Evolutionary conservation across 2,888 invertebrate genomes (phyloP).

Genomic region (Meghimatium bilineatum): DNA sequence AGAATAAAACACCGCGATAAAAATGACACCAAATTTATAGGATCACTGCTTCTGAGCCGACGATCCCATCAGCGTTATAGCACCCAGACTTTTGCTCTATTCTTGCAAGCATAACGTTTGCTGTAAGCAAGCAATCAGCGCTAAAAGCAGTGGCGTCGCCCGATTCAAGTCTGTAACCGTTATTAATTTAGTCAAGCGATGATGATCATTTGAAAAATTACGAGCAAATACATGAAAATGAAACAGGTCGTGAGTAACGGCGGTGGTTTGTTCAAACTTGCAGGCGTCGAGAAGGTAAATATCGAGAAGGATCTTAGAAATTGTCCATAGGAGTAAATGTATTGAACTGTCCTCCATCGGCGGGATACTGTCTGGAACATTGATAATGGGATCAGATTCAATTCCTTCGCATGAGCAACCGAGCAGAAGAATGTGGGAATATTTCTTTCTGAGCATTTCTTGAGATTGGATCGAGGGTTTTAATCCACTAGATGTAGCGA

Average conservation of each 20-base stretch:
- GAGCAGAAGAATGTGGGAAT: slow-evolving; percentile 28
- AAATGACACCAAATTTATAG: not conserved
- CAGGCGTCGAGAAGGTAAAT: not conserved
- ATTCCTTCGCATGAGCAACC: not conserved
- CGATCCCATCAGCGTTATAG: not conserved
- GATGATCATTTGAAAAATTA: not conserved
- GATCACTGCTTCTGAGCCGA: not conserved
- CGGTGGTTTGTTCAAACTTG: not conserved
- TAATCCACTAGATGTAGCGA: slow-evolving; percentile 21
- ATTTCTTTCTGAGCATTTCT: slow-evolving; percentile 1
- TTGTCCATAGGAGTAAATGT: slow-evolving; percentile 25
- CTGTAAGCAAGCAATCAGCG: not conserved
- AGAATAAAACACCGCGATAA: not conserved
- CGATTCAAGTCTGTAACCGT: not conserved
- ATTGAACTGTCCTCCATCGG: slow-evolving; percentile 22
- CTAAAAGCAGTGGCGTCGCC: not conserved
- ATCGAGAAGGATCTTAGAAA: not conserved
- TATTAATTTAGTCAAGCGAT: not conserved
- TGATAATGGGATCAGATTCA: slow-evolving; percentile 35
- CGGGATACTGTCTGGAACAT: slow-evolving; percentile 16
- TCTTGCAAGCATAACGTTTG: not conserved
- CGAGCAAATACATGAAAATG: slow-evolving; percentile 21
- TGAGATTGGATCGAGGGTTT: slow-evolving; percentile 1
- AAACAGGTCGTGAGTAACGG: not conserved
- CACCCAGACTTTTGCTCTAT: not conserved